Base-by-base conservation (phyloP, 2,888 invertebrate genomes). In the Heliconius hortense region DNA sequence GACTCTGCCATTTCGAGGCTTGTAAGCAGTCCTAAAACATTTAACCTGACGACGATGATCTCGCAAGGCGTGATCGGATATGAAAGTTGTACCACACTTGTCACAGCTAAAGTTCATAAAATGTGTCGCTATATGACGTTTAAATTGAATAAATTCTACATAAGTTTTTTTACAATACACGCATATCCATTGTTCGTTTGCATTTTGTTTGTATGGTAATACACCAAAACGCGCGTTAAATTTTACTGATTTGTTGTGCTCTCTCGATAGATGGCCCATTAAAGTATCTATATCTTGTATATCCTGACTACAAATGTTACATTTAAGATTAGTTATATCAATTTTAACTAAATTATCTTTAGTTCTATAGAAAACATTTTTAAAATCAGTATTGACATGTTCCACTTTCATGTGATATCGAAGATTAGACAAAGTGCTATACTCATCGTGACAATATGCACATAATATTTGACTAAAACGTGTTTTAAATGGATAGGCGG, bases 401-500 rank as follows among this genome's bases (percentile, higher is more conserved):
- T 90, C 89, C 0, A 82, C 82, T 82, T 85, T 87, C 89, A 91
- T 90, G 74, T 94, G 94, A 62, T 84, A 84, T 76, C 91, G 85
- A 18, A 94, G 84, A 72, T 87, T 86, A 0, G 86, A 78, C 7
- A 93, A 81, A 4, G 87, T 84, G 66, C 87, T 88, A 79, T 85
- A 91, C 77, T 90, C 90, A 18, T 90, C 90, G 76, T 90, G 91
- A 72, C 94, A 94, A 79, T 90, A 91, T 0, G 90, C 89, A 80
- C 94, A 94, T 8, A 91, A 84, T 75, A 94, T 92, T 82, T 91
- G 92, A 81, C 88, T 90, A 79, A 91, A 92, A 21, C 93, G 85
- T 62, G 91, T 91, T 85, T 92, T 93, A 82, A 94, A 94, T 0
- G 93, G 93, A 77, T 88, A 91, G 35, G 93, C 94, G 60, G 90